A percentile compares a stretch with the other conserved stretches of the same genome.
phyloP scores from a whole-genome alignment of 2,888 invertebrate genomes.

The Agrotis segetum region DNA sequence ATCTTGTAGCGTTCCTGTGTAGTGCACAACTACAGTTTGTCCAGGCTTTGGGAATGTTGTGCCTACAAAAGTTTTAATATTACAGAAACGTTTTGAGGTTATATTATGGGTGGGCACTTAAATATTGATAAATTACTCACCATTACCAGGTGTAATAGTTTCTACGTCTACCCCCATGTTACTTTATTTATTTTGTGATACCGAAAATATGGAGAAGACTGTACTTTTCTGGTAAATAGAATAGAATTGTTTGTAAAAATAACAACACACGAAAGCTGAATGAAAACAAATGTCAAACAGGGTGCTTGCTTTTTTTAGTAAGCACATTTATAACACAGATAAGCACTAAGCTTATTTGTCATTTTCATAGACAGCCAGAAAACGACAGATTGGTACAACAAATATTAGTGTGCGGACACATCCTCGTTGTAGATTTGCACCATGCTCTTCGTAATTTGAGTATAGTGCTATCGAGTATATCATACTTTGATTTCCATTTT shows the following conservation, averaged over 20 bases:
- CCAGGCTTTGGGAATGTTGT: slow-evolving; percentile 98
- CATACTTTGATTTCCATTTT: not conserved
- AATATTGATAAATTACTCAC: slow-evolving; percentile 65
- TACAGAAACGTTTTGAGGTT: slow-evolving; percentile 60
- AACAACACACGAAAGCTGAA: slow-evolving; percentile 30
- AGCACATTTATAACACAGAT: too few relatives aligned
- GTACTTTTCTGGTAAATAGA: not conserved
- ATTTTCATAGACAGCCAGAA: not conserved
- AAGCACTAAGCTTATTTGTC: too few relatives aligned
- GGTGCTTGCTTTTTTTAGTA: not conserved
- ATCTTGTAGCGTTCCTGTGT: slow-evolving; percentile 97
- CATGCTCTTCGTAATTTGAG: not conserved
- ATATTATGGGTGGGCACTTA: slow-evolving; percentile 27
- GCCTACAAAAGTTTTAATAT: slow-evolving; percentile 89
- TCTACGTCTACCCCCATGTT: slow-evolving; percentile 87
- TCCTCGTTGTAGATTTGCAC: not conserved
- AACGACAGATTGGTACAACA: not conserved
- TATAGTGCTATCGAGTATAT: slow-evolving; percentile 19
- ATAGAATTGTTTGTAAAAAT: slow-evolving; percentile 29
- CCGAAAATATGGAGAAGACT: slow-evolving; percentile 1
- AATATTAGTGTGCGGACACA: not conserved
- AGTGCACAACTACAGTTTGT: slow-evolving; percentile 99
- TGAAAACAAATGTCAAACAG: not conserved
- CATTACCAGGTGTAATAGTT: slow-evolving; percentile 84
- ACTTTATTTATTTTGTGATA: slow-evolving; percentile 1